Evolutionary conservation across 1,140 invertebrate species (phyloP).

Genomic region (Piezodorus guildinii): DNA sequence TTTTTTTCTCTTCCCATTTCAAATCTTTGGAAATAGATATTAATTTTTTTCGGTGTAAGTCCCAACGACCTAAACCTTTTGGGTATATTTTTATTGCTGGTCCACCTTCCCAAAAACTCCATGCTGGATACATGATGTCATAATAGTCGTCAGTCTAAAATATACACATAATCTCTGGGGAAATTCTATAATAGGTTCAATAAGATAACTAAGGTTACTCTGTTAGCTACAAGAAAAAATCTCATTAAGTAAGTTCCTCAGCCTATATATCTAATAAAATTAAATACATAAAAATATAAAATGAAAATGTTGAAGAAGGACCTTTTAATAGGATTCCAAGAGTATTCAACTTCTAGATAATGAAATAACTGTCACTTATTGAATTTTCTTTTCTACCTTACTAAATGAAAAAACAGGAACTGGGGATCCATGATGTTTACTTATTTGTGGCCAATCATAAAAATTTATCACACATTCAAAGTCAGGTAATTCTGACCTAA

Average conservation of each 20-base stretch:
- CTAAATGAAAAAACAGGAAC: slow-evolving; percentile 89
- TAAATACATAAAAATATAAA: not conserved
- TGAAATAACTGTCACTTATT: slow-evolving; percentile 4
- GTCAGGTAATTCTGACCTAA: slow-evolving; percentile 55
- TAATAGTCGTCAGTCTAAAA: slow-evolving; percentile 60
- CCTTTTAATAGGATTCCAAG: not conserved
- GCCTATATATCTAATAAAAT: too few relatives aligned
- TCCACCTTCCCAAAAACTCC: slow-evolving; percentile 96
- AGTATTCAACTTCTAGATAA: not conserved
- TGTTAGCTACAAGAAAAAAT: too few relatives aligned
- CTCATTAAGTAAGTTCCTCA: too few relatives aligned
- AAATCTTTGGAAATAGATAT: slow-evolving; percentile 49
- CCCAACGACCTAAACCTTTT: slow-evolving; percentile 85
- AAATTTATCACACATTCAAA: slow-evolving; percentile 83
- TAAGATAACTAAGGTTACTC: too few relatives aligned
- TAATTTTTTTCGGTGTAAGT: slow-evolving; percentile 62
- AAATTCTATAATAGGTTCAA: too few relatives aligned
- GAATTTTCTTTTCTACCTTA: slow-evolving; percentile 49
- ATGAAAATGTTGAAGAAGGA: not conserved
- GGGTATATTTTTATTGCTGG: slow-evolving; percentile 90
- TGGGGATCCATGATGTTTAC: slow-evolving; percentile 41
- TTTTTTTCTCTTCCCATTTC: slow-evolving; percentile 68
- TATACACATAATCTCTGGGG: slow-evolving; percentile 18
- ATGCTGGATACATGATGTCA: slow-evolving; percentile 94
- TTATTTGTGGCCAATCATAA: slow-evolving; percentile 83